Evolutionary conservation across 2,113 vertebrate species (phyloP).

Genomic region (Pogonocichla stellata): DNA sequence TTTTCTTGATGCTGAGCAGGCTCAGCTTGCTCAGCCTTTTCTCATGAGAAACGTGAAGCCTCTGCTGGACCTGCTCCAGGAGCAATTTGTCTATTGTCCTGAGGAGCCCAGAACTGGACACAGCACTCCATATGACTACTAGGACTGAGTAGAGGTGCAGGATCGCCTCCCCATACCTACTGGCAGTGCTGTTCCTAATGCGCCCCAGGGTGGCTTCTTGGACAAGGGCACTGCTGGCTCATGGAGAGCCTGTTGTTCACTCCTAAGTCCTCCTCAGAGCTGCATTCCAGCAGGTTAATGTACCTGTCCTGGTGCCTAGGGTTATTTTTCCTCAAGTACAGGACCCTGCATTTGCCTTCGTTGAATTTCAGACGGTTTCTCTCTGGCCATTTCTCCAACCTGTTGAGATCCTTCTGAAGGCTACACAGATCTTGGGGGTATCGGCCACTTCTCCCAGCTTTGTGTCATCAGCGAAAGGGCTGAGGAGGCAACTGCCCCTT

Average conservation of each 20-base stretch:
- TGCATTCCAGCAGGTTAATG: not conserved
- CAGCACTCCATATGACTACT: not conserved
- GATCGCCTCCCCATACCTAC: not conserved
- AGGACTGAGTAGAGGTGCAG: not conserved
- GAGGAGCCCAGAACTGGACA: not conserved
- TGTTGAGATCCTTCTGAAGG: not conserved
- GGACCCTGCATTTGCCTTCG: not conserved
- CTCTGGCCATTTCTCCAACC: not conserved
- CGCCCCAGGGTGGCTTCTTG: not conserved
- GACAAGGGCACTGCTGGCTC: not conserved
- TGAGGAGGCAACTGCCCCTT: not conserved
- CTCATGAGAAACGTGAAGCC: too few species aligned
- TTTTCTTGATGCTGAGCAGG: not conserved
- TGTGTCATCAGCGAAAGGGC: rapidly evolving
- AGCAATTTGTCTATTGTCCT: not conserved
- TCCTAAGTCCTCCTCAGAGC: not conserved
- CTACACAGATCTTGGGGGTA: not conserved
- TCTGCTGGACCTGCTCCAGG: not conserved
- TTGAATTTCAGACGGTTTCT: not conserved
- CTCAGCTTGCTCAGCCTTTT: not conserved
- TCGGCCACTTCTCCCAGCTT: rapidly evolving
- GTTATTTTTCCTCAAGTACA: not conserved
- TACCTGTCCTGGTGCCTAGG: not conserved
- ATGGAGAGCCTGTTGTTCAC: not conserved
- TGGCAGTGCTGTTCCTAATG: not conserved